These are phyloP conservation scores for Thryonomys swinderianus DNA, from an alignment of 2,113 vertebrate species.

Conservation along the genomic window DNA sequence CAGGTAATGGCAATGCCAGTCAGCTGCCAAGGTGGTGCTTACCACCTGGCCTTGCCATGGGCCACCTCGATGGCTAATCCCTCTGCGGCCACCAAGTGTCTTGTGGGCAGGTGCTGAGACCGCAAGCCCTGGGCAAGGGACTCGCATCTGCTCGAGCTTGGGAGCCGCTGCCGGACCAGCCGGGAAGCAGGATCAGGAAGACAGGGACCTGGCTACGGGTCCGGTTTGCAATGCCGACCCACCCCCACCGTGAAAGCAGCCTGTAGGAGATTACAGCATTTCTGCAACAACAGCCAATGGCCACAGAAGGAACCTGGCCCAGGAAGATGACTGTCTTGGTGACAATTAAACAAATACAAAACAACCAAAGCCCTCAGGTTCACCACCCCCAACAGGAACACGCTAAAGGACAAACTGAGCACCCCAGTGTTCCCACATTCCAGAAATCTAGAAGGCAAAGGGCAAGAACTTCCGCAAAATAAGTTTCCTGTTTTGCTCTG, in stretches of 20 bases:
- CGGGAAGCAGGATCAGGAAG: not conserved
- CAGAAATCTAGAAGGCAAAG: not conserved
- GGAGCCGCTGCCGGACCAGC: not conserved
- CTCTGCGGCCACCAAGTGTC: not conserved
- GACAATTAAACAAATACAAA: not conserved
- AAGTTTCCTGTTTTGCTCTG: not conserved
- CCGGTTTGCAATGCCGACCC: not conserved
- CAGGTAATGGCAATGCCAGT: not conserved
- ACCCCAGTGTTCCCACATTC: too few species aligned
- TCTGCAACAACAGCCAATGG: not conserved
- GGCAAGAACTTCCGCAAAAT: not conserved
- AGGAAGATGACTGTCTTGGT: not conserved
- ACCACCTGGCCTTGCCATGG: not conserved
- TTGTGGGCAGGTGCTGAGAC: not conserved
- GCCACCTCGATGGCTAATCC: not conserved
- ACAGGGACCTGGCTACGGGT: not conserved
- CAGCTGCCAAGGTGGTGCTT: not conserved
- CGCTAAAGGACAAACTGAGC: not conserved
- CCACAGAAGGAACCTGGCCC: not conserved
- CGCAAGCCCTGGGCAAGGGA: not conserved
- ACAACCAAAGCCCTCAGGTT: not conserved
- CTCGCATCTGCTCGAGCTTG: accelerated
- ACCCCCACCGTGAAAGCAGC: not conserved
- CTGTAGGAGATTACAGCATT: not conserved
- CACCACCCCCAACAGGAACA: not conserved